These are phyloP conservation scores for Amblyteles armatorius DNA, from an alignment of 2,888 invertebrate genomes.

Conservation along the genomic window DNA sequence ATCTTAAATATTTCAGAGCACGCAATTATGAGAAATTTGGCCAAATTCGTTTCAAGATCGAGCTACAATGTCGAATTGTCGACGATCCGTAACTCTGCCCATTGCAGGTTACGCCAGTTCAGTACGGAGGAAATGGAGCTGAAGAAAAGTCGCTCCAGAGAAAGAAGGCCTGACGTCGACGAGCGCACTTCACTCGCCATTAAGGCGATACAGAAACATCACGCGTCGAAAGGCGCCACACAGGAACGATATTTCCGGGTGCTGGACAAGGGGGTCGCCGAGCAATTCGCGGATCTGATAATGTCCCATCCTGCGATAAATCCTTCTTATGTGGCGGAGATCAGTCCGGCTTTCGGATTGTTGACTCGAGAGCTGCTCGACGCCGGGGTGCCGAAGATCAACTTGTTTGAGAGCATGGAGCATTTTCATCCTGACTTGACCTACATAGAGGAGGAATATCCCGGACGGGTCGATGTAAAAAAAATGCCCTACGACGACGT, in stretches of 20 bases:
- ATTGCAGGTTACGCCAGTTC: too few relatives aligned
- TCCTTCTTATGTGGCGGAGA: constrained; percentile 86
- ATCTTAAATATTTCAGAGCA: too few relatives aligned
- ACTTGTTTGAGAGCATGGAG: constrained; percentile 87
- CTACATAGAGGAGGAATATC: constrained; percentile 84
- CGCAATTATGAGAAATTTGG: too few relatives aligned
- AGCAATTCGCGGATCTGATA: constrained; percentile 83
- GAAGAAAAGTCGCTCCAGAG: too few relatives aligned
- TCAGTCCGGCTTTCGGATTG: constrained; percentile 90
- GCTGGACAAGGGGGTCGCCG: constrained; percentile 84
- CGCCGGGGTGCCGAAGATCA: constrained; percentile 85
- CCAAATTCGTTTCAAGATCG: too few relatives aligned
- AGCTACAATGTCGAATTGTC: too few relatives aligned
- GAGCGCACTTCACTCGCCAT: background rate
- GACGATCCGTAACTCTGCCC: too few relatives aligned
- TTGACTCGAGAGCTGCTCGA: constrained; percentile 87
- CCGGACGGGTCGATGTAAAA: constrained; percentile 84
- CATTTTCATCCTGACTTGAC: constrained; percentile 85
- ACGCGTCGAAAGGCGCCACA: constrained; percentile 75
- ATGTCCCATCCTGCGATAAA: constrained; percentile 79
- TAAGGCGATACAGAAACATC: background rate
- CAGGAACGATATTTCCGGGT: constrained; percentile 82
- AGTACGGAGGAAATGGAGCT: too few relatives aligned
- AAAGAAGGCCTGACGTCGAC: background rate
- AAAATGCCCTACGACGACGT: constrained; percentile 87